A percentile compares a stretch with the other conserved stretches of the same genome.
Conservation (phyloP, 2,797 vertebrate species). For the Moxostoma hubbsi region DNA sequence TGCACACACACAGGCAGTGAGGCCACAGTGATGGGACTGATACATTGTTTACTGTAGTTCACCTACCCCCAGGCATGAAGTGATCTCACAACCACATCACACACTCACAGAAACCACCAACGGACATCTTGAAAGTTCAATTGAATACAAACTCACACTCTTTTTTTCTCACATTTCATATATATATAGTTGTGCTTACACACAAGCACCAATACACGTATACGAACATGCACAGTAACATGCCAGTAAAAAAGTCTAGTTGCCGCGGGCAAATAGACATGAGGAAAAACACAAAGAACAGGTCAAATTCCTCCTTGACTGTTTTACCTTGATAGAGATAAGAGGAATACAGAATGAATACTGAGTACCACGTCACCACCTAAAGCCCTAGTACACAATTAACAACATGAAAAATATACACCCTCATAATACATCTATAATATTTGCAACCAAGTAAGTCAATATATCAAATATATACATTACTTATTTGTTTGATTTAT, state of each 20-base stretch:
- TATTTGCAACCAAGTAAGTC: neutral
- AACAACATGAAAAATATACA: conserved; percentile 27
- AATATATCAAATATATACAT: conserved; percentile 5
- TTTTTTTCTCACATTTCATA: neutral
- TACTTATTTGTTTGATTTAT: neutral
- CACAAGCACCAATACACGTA: neutral
- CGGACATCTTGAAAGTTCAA: conserved; percentile 18
- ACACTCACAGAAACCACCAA: conserved; percentile 39
- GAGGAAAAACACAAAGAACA: neutral
- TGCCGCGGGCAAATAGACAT: neutral
- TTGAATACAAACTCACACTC: conserved; percentile 18
- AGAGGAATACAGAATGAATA: conserved; percentile 13
- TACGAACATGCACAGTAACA: neutral
- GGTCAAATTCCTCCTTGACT: conserved; percentile 22
- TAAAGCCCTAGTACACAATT: neutral
- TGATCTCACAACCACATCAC: conserved; percentile 72
- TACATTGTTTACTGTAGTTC: conserved; percentile 81
- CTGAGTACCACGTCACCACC: neutral
- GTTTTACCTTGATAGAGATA: conserved; percentile 4
- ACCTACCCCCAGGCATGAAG: conserved; percentile 77
- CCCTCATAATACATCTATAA: conserved; percentile 20
- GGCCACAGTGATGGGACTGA: conserved; percentile 71
- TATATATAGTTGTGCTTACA: neutral
- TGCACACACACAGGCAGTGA: conserved; percentile 16
- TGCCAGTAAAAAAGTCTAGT: neutral